Evolutionary conservation across 2,113 vertebrate genomes (phyloP).

Genomic region (Himantopus leucocephalus): DNA sequence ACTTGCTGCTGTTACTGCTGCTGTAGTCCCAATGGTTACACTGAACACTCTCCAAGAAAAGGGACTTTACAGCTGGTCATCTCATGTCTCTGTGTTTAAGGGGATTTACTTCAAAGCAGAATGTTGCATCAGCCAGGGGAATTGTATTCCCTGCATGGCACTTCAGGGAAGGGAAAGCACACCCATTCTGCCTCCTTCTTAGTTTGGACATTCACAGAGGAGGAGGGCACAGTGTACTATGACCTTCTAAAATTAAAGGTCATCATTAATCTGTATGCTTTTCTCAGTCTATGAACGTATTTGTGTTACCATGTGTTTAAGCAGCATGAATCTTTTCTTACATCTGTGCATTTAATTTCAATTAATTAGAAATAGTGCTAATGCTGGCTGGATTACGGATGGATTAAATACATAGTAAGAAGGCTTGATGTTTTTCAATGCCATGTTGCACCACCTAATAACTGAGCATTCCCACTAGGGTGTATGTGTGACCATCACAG

Average conservation of each 20-base stretch:
- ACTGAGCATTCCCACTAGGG: neutral
- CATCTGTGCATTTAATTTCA: constrained; percentile 56
- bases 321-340: constrained; percentile 18
- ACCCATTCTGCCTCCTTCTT: neutral
- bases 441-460: neutral
- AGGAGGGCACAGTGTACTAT: neutral
- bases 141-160: neutral
- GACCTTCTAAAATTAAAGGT: constrained; percentile 7
- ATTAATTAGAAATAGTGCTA: constrained; percentile 56
- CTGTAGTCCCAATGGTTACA: neutral
- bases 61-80: neutral
- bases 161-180: neutral
- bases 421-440: neutral
- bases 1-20: neutral
- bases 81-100: neutral
- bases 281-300: neutral
- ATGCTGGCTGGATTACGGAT: constrained; percentile 38
- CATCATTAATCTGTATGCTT: neutral
- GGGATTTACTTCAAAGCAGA: neutral
- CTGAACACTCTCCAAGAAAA: neutral
- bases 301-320: constrained; percentile 28
- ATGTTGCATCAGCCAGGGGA: neutral
- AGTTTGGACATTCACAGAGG: neutral
- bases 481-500: neutral
- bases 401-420: constrained; percentile 30